Evolutionary conservation across 2,113 vertebrate species (phyloP), one percentile per base, ranked within the genome.

Genomic region (Lasiurus cinereus): DNA sequence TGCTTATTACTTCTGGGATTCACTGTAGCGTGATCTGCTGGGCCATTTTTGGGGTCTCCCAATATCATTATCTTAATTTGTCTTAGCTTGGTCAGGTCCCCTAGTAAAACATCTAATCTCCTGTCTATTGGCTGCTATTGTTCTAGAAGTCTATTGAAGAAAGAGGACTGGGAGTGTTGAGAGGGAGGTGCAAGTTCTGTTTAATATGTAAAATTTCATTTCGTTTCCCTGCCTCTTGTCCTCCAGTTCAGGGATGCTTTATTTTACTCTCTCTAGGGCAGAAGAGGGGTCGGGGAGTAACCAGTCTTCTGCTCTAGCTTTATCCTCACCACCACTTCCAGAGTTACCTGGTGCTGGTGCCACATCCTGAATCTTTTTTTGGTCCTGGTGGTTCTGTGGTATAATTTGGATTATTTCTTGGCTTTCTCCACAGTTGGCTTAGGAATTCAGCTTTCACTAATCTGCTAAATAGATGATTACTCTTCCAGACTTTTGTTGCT

Each of bases 361-460:
- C 91, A 78, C 78, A 52, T 86, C 62, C 39, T 89, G 33, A 79
- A 54, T 76, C 73, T 82, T 94, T 93, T 96, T 96, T 54, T n/a
- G 52, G 56, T 27, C 14, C 2, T 62, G 21, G 29, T 93, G 48
- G 39, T 92, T 72, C 90, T 83, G 24, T 89, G 80, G 48, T 89
- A 0, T 91, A 62, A 86, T 73, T 85, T 59, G 87, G 69, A 54
- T 73, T 73, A 39, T 33, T 78, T 85, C n/a, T 94, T 94, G 39
- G 52, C 73, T 78, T 94, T 82, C 16, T 94, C 18, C 21, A 64
- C 43, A 82, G 18, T 69, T 94, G 66, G 59, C 36, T 82, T 94
- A 82, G 83, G 54, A 93, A 89, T 91, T 93, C 31, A 82, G 27
- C 27, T 96, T 93, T 93, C 12, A 88, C 56, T 94, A 39, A 66